phyloP scores from a whole-genome alignment of 2,113 vertebrate genomes.

The Engystomops pustulosus region DNA sequence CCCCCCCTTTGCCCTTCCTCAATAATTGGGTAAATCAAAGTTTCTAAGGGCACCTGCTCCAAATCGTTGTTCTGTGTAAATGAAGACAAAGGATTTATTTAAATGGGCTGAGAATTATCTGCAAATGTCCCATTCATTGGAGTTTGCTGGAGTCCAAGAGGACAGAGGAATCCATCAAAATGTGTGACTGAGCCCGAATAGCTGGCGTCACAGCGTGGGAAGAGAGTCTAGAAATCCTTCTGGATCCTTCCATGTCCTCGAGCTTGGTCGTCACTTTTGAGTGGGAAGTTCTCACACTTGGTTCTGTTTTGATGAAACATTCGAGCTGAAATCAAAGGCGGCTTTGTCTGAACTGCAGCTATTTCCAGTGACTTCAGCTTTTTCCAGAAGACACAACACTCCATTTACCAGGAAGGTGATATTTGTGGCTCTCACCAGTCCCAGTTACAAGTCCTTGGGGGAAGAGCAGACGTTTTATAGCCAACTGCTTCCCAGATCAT shows the following conservation, averaged over 20 bases:
- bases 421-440: slow-evolving; percentile 15
- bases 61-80: too few species aligned
- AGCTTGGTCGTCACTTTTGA: background rate
- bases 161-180: too few species aligned
- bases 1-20: too few species aligned
- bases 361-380: slow-evolving; percentile 29
- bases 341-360: slow-evolving; percentile 10
- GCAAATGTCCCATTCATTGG: too few species aligned
- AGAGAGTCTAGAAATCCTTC: background rate
- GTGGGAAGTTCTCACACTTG: background rate
- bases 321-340: background rate
- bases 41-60: too few species aligned
- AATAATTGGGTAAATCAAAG: too few species aligned
- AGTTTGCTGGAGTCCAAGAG: too few species aligned
- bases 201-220: background rate
- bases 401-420: background rate
- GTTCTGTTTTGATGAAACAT: background rate
- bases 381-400: background rate
- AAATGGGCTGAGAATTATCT: too few species aligned
- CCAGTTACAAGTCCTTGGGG: background rate
- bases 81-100: too few species aligned
- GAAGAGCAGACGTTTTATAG: background rate
- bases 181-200: too few species aligned
- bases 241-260: background rate
- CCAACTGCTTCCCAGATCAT: background rate